Evolutionary conservation across 1,140 invertebrate genomes (phyloP), one percentile per base, ranked within the genome.

Genomic region (Pseudachorutes palmiensis): DNA sequence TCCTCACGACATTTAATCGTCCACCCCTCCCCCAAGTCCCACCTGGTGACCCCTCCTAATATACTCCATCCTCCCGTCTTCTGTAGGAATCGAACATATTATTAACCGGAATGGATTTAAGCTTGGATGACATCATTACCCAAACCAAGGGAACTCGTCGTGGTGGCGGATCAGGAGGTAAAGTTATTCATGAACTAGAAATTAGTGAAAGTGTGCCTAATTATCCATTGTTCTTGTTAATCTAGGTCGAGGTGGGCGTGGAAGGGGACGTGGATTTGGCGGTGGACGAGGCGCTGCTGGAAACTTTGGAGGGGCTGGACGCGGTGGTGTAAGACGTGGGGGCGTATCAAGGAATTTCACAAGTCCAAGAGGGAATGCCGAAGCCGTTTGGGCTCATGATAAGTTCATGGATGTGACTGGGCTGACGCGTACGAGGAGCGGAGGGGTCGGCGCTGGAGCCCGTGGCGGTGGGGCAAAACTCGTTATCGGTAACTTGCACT

Each of bases 61-160:
- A n/a, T n/a, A n/a, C n/a, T n/a, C n/a, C n/a, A n/a, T n/a, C n/a
- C n/a, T n/a, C n/a, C n/a, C n/a, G n/a, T 45, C 36, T 45, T 45
- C 36, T 12, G 9, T 45, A 45, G n/a, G n/a, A n/a, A 41, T 19
- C 5, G 36, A 41, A 41, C 5, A 41, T 41, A 41, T 19, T 41
- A 16, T 55, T 55, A 55, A 65, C 51, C 28, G 69, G 65, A 66
- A 74, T 74, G 72, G 72, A 74, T 62, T 26, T 74, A 14, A 74
- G 72, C 48, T 62, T 74, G 49, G 72, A 74, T 5, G 72, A 74
- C 2, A 68, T 74, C 33, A 74, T 74, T n/a, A 66, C 68, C n/a
- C 55, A 65, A 19, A 70, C 62, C 0, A 71, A 69, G 28, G 65
- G 72, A 24, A 36, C 64, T 22, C 36, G 26, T 48, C 49, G 67